Evolutionary conservation across 2,797 vertebrate genomes (phyloP).

Genomic region (Malacoctenus gilli): DNA sequence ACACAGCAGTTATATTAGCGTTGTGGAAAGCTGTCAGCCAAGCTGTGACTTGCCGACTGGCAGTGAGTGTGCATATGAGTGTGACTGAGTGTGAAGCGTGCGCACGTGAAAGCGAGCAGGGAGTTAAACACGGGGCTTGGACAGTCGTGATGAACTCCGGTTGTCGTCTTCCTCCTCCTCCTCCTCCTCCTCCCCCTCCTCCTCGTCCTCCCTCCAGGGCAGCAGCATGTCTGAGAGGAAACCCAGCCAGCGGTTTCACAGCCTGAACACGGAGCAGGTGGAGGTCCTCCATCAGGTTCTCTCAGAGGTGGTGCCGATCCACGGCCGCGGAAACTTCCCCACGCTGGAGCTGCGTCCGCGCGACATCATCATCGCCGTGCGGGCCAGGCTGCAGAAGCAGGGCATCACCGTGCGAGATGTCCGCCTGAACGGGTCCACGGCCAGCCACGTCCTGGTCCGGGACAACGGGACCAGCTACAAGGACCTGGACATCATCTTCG

Average conservation of each 20-base stretch:
- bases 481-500: slow-evolving; percentile 96
- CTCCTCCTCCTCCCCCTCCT: no score
- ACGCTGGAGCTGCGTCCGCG: slow-evolving; percentile 93
- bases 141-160: slow-evolving; percentile 38
- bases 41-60: slow-evolving; percentile 74
- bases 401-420: slow-evolving; percentile 89
- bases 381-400: slow-evolving; percentile 86
- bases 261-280: slow-evolving; percentile 92
- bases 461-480: slow-evolving; percentile 93
- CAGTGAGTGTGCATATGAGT: slow-evolving; percentile 41
- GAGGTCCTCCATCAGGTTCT: slow-evolving; percentile 92
- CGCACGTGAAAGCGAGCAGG: neutral
- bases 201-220: slow-evolving; percentile 52
- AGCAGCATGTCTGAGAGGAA: slow-evolving; percentile 87
- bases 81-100: slow-evolving; percentile 24
- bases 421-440: slow-evolving; percentile 94
- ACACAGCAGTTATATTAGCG: slow-evolving; percentile 72
- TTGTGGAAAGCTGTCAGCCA: slow-evolving; percentile 76
- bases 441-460: slow-evolving; percentile 92
- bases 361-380: slow-evolving; percentile 91
- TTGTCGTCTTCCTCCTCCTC: neutral
- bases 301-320: slow-evolving; percentile 91
- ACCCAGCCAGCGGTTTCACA: slow-evolving; percentile 88
- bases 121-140: slow-evolving; percentile 34
- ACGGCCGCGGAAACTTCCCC: slow-evolving; percentile 95